phyloP scores from a whole-genome alignment of 2,888 invertebrate species.

The Dryadula phaetusa region DNA sequence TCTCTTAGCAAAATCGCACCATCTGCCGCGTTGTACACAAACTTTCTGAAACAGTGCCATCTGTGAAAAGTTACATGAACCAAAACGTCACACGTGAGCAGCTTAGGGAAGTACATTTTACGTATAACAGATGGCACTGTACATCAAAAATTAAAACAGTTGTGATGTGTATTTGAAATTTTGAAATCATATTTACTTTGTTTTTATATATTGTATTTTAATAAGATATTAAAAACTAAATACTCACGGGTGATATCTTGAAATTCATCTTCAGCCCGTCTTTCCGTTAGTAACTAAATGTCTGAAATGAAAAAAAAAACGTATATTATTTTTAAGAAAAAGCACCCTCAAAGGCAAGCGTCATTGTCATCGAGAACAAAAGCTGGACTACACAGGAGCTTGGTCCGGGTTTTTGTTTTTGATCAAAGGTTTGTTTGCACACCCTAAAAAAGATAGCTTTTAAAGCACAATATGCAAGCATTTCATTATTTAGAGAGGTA shows the following conservation, averaged over 20 bases:
- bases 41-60: conserved; percentile 45
- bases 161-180: conserved; percentile 58
- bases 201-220: conserved; percentile 1
- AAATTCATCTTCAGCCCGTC: conserved; percentile 61
- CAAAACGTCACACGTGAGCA: neutral
- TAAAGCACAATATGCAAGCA: conserved; percentile 35
- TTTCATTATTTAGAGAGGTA: conserved; percentile 38
- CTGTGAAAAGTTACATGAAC: conserved; percentile 37
- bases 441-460: conserved; percentile 40
- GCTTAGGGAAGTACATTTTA: conserved; percentile 19
- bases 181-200: conserved; percentile 7
- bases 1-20: conserved; percentile 32
- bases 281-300: conserved; percentile 44
- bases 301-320: conserved; percentile 45
- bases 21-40: conserved; percentile 29
- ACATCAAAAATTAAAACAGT: conserved; percentile 45
- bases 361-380: conserved; percentile 47
- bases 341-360: conserved; percentile 41
- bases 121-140: conserved; percentile 66
- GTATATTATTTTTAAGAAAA: conserved; percentile 38
- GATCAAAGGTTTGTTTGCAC: conserved; percentile 44
- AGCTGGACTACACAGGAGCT: conserved; percentile 41
- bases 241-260: conserved; percentile 78
- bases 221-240: conserved; percentile 42
- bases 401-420: conserved; percentile 43